Percentiles rank a stretch among this genome's conserved stretches.
phyloP scores from a whole-genome alignment of 2,888 invertebrate species.

The Rhagonycha lutea region DNA sequence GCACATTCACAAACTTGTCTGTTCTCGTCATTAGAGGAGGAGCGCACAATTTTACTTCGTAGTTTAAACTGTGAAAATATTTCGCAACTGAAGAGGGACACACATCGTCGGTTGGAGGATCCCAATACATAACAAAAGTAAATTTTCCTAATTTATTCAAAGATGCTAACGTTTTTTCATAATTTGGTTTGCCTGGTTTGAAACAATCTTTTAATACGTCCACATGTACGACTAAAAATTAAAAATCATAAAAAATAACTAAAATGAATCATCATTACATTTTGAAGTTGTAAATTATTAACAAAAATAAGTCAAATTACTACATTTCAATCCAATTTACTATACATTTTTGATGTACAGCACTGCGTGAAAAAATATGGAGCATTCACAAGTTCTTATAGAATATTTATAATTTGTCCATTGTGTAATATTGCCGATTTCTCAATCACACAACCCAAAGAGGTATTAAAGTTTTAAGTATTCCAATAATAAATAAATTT shows the following conservation, averaged over 20 bases:
- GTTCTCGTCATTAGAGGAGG: conserved; percentile 50
- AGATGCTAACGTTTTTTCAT: conserved; percentile 52
- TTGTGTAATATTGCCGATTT: too few relatives aligned
- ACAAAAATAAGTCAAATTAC: not conserved
- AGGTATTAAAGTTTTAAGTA: too few relatives aligned
- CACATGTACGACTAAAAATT: conserved; percentile 58
- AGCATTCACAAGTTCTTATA: too few relatives aligned
- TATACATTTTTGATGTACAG: too few relatives aligned
- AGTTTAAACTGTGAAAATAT: conserved; percentile 58
- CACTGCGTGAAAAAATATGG: too few relatives aligned
- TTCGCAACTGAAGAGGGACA: conserved; percentile 66
- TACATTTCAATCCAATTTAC: not conserved
- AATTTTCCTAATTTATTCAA: conserved; percentile 54
- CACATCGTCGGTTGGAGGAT: conserved; percentile 55
- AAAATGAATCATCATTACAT: not conserved
- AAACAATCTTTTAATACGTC: conserved; percentile 57
- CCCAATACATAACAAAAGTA: conserved; percentile 59
- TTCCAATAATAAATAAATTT: too few relatives aligned
- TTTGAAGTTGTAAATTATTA: not conserved
- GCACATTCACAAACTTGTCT: conserved; percentile 53
- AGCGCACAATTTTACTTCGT: conserved; percentile 54
- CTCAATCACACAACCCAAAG: too few relatives aligned
- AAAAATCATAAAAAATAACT: conserved; percentile 10
- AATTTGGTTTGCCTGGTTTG: conserved; percentile 55
- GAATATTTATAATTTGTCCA: too few relatives aligned